Conservation (phyloP, 2,888 invertebrate genomes). For the Spodoptera exigua region DNA sequence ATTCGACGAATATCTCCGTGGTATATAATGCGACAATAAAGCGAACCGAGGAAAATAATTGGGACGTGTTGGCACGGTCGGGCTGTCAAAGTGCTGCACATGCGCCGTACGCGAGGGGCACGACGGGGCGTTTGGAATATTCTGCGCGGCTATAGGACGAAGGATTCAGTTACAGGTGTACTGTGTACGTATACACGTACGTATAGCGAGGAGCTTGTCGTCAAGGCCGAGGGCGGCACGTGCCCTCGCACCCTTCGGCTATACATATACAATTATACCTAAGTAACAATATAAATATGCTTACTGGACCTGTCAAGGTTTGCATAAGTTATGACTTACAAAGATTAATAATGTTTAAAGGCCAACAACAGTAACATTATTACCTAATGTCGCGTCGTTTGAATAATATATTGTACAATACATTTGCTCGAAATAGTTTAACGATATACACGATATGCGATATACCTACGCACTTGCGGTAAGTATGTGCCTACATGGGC, state of each 20-base stretch:
- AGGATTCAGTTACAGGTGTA: slow-evolving; percentile 70
- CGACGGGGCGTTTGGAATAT: slow-evolving; percentile 80
- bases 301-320: slow-evolving; percentile 14
- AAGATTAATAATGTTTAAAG: not conserved
- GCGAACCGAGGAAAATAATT: slow-evolving; percentile 72
- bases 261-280: slow-evolving; percentile 35
- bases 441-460: slow-evolving; percentile 12
- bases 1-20: slow-evolving; percentile 42
- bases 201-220: slow-evolving; percentile 59
- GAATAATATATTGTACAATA: too few species aligned
- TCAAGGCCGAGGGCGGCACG: slow-evolving; percentile 82
- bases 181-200: slow-evolving; percentile 44
- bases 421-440: not conserved
- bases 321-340: slow-evolving; percentile 14
- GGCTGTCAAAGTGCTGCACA: slow-evolving; percentile 78
- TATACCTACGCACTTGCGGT: slow-evolving; percentile 8
- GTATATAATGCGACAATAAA: slow-evolving; percentile 63
- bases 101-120: slow-evolving; percentile 80
- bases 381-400: too few species aligned
- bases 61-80: slow-evolving; percentile 79
- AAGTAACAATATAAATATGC: slow-evolving; percentile 19
- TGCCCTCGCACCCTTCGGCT: slow-evolving; percentile 64
- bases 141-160: slow-evolving; percentile 80
- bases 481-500: not conserved
- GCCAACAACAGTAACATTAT: not conserved